Conservation (phyloP, 2,888 invertebrate genomes). For the Tillus elongatus region DNA sequence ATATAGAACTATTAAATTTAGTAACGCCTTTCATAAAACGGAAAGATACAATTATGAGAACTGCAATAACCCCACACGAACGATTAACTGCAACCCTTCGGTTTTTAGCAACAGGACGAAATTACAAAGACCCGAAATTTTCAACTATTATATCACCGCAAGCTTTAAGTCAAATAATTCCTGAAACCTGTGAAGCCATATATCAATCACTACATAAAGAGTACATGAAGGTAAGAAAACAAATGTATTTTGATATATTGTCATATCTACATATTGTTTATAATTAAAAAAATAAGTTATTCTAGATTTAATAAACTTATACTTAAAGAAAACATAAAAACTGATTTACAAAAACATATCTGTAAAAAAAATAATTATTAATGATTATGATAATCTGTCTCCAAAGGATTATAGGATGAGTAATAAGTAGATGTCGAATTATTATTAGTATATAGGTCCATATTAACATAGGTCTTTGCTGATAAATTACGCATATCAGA, state of each 20-base stretch:
- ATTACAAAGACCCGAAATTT: constrained; percentile 23
- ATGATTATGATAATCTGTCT: too few relatives aligned
- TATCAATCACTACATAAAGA: constrained; percentile 17
- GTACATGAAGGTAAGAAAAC: constrained; percentile 21
- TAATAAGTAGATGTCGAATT: too few relatives aligned
- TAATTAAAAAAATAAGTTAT: background rate
- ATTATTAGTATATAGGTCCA: too few relatives aligned
- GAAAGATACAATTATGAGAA: constrained; percentile 21
- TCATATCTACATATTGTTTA: background rate
- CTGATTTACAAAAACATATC: too few relatives aligned
- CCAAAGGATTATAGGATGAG: too few relatives aligned
- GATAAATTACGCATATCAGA: too few relatives aligned
- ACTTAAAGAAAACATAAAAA: too few relatives aligned
- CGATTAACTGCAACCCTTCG: too few relatives aligned
- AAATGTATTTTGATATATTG: background rate
- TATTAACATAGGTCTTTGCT: too few relatives aligned
- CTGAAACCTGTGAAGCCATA: constrained; percentile 21
- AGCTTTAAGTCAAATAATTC: constrained; percentile 20
- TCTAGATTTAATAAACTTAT: too few relatives aligned
- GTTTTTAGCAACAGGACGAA: constrained; percentile 24
- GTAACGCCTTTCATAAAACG: constrained; percentile 16
- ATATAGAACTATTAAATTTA: constrained; percentile 14
- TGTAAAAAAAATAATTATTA: too few relatives aligned
- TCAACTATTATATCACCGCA: constrained; percentile 19
- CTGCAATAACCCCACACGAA: constrained; percentile 23